Evolutionary conservation across 2,888 invertebrate genomes (phyloP).

Genomic region (Agriopis marginaria): DNA sequence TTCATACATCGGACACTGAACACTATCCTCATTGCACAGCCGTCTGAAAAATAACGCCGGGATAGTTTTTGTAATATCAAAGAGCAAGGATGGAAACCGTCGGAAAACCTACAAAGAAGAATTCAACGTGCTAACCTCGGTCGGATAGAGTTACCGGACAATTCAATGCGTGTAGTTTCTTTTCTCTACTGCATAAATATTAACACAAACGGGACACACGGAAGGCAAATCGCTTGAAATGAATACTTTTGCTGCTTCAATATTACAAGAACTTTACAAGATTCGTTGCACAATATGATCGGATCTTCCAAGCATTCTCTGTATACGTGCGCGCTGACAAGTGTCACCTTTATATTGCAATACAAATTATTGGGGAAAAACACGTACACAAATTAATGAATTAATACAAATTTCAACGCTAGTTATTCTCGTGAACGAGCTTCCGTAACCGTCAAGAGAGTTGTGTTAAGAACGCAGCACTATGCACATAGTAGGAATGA

Average conservation of each 20-base stretch:
- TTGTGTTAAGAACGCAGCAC: slow-evolving; percentile 83
- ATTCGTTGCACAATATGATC: slow-evolving; percentile 87
- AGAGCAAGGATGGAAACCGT: slow-evolving; percentile 66
- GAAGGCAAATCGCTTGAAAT: slow-evolving; percentile 80
- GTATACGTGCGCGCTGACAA: slow-evolving; percentile 75
- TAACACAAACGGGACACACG: slow-evolving; percentile 81
- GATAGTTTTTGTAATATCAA: slow-evolving; percentile 85
- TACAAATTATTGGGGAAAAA: slow-evolving; percentile 47
- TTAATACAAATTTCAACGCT: slow-evolving; percentile 64
- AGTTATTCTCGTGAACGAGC: slow-evolving; percentile 74
- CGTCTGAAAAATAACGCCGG: slow-evolving; percentile 81
- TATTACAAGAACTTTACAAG: slow-evolving; percentile 86
- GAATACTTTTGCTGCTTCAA: slow-evolving; percentile 83
- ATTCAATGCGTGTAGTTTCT: slow-evolving; percentile 79
- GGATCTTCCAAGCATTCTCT: slow-evolving; percentile 85
- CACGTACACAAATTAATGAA: slow-evolving; percentile 57
- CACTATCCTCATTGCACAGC: slow-evolving; percentile 83
- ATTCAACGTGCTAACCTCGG: slow-evolving; percentile 2
- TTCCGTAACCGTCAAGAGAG: slow-evolving; percentile 80
- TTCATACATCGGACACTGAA: slow-evolving; percentile 83
- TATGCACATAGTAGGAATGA: slow-evolving; percentile 85
- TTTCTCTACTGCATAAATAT: slow-evolving; percentile 77
- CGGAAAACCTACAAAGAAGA: slow-evolving; percentile 21
- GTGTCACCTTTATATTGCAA: slow-evolving; percentile 86
- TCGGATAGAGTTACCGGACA: slow-evolving; percentile 9